Evolutionary conservation across 2,797 vertebrate species (phyloP).

Genomic region (Phrynocephalus forsythii): DNA sequence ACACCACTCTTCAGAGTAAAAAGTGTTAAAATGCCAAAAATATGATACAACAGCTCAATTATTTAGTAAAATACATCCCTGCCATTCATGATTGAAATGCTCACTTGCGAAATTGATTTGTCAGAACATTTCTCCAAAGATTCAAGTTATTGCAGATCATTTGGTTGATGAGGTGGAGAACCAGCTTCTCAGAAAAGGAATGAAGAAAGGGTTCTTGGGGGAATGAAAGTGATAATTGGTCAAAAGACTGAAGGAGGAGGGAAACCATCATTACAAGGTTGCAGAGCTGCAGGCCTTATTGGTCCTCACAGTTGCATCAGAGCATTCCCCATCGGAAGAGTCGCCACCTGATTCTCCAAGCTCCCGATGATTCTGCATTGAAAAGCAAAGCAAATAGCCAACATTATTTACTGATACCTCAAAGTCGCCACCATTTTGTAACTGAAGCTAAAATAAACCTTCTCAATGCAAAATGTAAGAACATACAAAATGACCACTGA

Average conservation of each 20-base stretch:
- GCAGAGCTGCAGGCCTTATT: slow-evolving; percentile 91
- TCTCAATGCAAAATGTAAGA: background rate
- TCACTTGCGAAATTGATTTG: slow-evolving; percentile 80
- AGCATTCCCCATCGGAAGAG: slow-evolving; percentile 95
- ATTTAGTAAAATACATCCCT: slow-evolving; percentile 94
- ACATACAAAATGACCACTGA: background rate
- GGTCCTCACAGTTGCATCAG: slow-evolving; percentile 96
- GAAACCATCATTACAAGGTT: slow-evolving; percentile 87
- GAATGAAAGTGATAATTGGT: slow-evolving; percentile 76
- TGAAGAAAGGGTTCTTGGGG: slow-evolving; percentile 63
- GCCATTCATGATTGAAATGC: slow-evolving; percentile 93
- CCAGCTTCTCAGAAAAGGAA: slow-evolving; percentile 71
- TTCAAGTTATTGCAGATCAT: slow-evolving; percentile 92
- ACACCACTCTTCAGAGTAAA: slow-evolving; percentile 82
- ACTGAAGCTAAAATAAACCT: slow-evolving; percentile 6
- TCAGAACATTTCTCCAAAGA: slow-evolving; percentile 81
- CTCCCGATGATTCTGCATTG: slow-evolving; percentile 90
- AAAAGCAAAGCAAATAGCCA: slow-evolving; percentile 44
- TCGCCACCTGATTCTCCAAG: slow-evolving; percentile 95
- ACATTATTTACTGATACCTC: background rate
- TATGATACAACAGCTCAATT: slow-evolving; percentile 94
- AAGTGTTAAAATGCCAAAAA: slow-evolving; percentile 91
- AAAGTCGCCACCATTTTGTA: background rate
- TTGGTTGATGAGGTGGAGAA: slow-evolving; percentile 78
- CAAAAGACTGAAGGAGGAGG: slow-evolving; percentile 53